A percentile compares a stretch with the other conserved stretches of the same genome.
phyloP scores from a whole-genome alignment of 92 coral and sea anemone species.

The Chrysogorgia sp. region DNA sequence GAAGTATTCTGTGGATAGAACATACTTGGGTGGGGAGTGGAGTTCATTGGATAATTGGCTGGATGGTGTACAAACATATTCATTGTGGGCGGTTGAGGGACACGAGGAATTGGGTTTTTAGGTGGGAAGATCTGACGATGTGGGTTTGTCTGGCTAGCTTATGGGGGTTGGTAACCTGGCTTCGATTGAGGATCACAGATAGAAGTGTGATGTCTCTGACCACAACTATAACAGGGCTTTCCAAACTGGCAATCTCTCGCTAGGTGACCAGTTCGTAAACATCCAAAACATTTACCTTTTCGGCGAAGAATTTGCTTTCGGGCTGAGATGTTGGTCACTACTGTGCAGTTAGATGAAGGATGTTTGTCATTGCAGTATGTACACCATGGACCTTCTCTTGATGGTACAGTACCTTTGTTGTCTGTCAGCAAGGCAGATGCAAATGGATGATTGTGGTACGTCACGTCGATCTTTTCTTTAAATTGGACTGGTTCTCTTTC shows the following conservation, averaged over 20 bases:
- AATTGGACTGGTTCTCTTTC: conserved; percentile 5
- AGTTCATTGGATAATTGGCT: neutral
- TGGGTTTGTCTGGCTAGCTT: neutral
- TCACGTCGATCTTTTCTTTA: neutral
- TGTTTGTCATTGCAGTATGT: conserved; percentile 30
- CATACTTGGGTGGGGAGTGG: conserved; percentile 4
- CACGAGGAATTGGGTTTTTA: neutral
- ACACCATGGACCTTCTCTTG: conserved; percentile 14
- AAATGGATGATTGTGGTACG: neutral
- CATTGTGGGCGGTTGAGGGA: conserved; percentile 2
- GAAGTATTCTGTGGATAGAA: neutral
- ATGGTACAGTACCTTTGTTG: conserved; percentile 1
- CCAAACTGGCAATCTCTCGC: conserved; percentile 11
- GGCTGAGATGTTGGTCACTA: conserved; percentile 18
- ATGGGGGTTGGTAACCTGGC: neutral
- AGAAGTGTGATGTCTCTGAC: conserved; percentile 22
- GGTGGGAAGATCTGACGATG: neutral
- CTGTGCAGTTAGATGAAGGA: conserved; percentile 7
- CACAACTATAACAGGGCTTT: conserved; percentile 30
- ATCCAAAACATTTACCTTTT: conserved; percentile 32
- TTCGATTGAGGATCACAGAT: conserved; percentile 11
- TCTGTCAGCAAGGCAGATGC: conserved; percentile 26
- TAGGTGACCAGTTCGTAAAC: conserved; percentile 17
- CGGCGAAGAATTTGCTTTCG: too few species aligned
- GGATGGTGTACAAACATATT: conserved; percentile 29